Conservation (phyloP, 2,797 vertebrate species). For the Anguilla obscura region DNA sequence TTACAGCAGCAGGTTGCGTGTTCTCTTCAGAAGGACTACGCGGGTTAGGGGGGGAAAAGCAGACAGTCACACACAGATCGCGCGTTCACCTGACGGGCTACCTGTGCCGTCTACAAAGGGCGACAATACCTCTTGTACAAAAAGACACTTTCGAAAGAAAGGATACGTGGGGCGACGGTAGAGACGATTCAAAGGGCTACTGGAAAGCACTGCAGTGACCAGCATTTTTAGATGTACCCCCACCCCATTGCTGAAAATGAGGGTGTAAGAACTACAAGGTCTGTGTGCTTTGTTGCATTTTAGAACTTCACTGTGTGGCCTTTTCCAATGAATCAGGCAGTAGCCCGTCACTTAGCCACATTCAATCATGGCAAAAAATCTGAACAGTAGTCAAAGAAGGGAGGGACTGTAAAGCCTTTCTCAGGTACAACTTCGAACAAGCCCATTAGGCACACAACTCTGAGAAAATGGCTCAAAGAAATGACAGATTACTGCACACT, state of each 20-base stretch:
- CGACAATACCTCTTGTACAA: background rate
- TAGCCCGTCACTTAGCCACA: background rate
- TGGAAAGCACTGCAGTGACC: background rate
- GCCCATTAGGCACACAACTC: background rate
- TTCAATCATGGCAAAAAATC: background rate
- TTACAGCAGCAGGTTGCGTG: background rate
- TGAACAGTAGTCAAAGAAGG: background rate
- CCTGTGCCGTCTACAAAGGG: background rate
- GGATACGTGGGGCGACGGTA: background rate
- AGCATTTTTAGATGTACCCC: background rate
- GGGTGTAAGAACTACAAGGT: background rate
- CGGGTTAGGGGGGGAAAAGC: background rate
- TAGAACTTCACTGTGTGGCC: background rate
- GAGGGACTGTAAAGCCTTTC: background rate
- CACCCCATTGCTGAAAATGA: background rate
- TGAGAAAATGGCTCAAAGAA: background rate
- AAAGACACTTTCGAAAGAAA: background rate
- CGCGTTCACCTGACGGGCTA: background rate
- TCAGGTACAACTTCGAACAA: background rate
- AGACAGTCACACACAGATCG: background rate
- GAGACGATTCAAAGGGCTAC: background rate
- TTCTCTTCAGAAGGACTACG: conserved; percentile 9
- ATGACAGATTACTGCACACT: background rate
- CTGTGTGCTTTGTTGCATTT: background rate
- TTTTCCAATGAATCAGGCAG: background rate